A percentile compares a stretch with the other conserved stretches of the same genome.
Conservation (phyloP, 2,888 invertebrate genomes). For the Trissolcus japonicus region DNA sequence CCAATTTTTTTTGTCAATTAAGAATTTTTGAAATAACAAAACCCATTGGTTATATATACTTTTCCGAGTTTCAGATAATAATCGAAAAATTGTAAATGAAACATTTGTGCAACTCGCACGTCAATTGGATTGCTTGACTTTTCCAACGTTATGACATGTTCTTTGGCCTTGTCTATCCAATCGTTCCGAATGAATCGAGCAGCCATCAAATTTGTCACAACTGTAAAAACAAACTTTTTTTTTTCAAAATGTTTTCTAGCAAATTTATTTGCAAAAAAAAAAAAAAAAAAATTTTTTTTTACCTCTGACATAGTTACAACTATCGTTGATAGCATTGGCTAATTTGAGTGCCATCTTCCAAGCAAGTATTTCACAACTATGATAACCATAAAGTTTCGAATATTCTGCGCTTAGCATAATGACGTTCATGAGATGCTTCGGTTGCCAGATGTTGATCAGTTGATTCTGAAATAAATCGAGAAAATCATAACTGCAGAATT, state of each 20-base stretch:
- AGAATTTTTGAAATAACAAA: not conserved
- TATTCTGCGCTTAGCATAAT: constrained; percentile 70
- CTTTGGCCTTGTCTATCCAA: constrained; percentile 65
- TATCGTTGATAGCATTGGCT: constrained; percentile 62
- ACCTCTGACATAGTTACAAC: constrained; percentile 65
- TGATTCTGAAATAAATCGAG: constrained; percentile 55
- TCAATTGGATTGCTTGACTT: constrained; percentile 54
- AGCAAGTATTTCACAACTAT: constrained; percentile 63
- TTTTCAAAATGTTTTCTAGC: not conserved
- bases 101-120: constrained; percentile 61
- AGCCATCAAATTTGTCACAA: constrained; percentile 66
- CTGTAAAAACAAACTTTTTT: constrained; percentile 57
- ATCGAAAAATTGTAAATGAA: constrained; percentile 69
- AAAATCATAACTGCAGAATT: constrained; percentile 20
- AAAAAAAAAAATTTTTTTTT: constrained; percentile 1
- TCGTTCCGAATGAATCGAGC: constrained; percentile 62
- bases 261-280: not conserved
- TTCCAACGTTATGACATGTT: constrained; percentile 53
- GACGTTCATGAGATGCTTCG: constrained; percentile 59
- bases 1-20: not conserved
- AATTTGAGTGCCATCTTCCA: constrained; percentile 69
- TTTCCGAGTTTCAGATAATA: constrained; percentile 67
- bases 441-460: constrained; percentile 61
- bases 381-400: constrained; percentile 66
- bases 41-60: constrained; percentile 52